Percentiles rank a stretch among this genome's conserved stretches.
These are phyloP conservation scores for Vulpes ferrilata DNA, from an alignment of 2,113 vertebrate genomes.

Conservation along the genomic window DNA sequence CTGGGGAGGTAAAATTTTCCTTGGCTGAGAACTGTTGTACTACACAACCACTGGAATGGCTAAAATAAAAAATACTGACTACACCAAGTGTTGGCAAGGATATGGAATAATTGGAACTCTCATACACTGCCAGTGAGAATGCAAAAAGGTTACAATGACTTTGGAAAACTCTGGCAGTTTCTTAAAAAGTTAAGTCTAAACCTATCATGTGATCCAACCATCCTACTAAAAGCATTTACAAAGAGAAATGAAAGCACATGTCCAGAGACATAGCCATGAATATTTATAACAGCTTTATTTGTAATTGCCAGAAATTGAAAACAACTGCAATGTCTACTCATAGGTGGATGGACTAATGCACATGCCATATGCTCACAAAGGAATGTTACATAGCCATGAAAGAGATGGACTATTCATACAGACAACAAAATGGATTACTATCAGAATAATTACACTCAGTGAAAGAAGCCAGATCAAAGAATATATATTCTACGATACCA, in stretches of 20 bases:
- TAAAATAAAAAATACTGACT: background rate
- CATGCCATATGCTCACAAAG: background rate
- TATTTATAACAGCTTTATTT: background rate
- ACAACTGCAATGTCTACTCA: background rate
- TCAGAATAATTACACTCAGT: background rate
- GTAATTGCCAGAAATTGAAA: background rate
- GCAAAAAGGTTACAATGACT: background rate
- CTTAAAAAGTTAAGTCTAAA: background rate
- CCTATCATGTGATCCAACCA: background rate
- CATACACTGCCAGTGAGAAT: background rate
- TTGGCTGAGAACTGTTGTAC: background rate
- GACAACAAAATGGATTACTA: background rate
- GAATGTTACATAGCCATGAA: background rate
- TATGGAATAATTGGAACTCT: background rate
- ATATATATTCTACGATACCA: background rate
- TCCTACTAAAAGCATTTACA: background rate
- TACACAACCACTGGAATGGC: background rate
- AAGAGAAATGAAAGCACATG: background rate
- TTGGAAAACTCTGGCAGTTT: background rate
- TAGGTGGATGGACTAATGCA: background rate
- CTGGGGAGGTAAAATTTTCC: background rate
- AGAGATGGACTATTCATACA: background rate
- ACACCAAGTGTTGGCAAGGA: background rate
- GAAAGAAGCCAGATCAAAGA: background rate
- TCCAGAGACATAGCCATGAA: background rate